Evolutionary conservation across 2,888 invertebrate genomes (phyloP).

Genomic region (Electrophaes corylata): DNA sequence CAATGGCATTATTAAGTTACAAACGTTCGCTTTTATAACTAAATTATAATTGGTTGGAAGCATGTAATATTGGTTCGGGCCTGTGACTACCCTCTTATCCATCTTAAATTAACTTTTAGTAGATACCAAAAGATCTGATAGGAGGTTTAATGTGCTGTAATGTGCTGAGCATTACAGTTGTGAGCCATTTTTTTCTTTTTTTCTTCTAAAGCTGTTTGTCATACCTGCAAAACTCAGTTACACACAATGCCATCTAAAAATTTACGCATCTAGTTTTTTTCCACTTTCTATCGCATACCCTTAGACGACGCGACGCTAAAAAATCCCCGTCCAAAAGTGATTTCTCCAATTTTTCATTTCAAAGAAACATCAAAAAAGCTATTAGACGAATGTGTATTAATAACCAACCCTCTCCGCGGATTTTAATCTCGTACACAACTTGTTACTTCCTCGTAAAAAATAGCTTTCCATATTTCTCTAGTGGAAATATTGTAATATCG

Average conservation of each 20-base stretch:
- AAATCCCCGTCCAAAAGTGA: neutral
- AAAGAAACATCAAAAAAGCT: slow-evolving; percentile 21
- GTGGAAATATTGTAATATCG: slow-evolving; percentile 81
- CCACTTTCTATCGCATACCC: neutral
- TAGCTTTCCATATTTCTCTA: slow-evolving; percentile 83
- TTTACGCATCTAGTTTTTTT: neutral
- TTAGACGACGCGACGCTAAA: neutral
- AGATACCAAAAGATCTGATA: no score
- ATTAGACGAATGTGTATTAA: slow-evolving; percentile 38
- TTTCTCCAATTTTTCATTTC: slow-evolving; percentile 14
- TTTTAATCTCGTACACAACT: slow-evolving; percentile 79
- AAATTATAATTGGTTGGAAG: no score
- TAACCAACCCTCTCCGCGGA: slow-evolving; percentile 66
- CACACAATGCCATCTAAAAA: neutral
- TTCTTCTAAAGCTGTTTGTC: no score
- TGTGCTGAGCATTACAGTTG: no score
- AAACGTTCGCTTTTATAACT: no score
- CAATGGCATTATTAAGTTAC: no score
- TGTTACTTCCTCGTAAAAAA: slow-evolving; percentile 83
- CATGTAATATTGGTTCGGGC: no score
- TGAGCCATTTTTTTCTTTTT: no score
- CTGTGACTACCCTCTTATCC: no score
- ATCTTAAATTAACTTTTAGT: no score
- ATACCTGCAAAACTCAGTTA: neutral
- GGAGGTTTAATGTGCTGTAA: no score